Evolutionary conservation across 2,113 vertebrate genomes (phyloP), one percentile per base, ranked within the genome.

Genomic region (Cichladusa arquata): DNA sequence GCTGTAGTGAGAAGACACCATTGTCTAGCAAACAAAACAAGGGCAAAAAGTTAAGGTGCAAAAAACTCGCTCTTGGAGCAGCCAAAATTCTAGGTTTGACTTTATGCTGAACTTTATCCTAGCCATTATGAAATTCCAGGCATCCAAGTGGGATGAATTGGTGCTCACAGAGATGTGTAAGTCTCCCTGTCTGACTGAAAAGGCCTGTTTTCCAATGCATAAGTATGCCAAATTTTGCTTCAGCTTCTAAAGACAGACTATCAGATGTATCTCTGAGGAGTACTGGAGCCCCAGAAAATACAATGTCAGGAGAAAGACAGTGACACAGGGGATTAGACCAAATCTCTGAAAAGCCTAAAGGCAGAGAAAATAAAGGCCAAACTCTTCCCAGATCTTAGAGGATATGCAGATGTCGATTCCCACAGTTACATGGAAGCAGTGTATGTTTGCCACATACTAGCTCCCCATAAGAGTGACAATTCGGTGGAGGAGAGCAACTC

Each of bases 1-100:
- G 65, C 0, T 89, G 20, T 4, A 99, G 4, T 1, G 83, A 80
- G 66, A 99, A 83, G 45, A 96, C 79, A 8, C 98, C 98, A 54
- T 53, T 95, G 70, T 69, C 98, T 98, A 91, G 73, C 29, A 93
- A 94, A 82, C 16, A 90, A 82, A 93, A 77, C 38, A 81, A 86
- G 12, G 76, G 38, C 12, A 72, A 80, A 74, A 92, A 48, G 20
- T 67, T 69, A 54, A 78, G 20, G 26, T 45, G 79, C 61, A 57
- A n/a, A 62, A 86, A 94, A 23, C 6, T 13, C 67, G n/a, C 38
- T 79, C 19, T 44, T 40, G 29, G 25, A 73, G 26, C 18, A 89
- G 48, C 7, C 70, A 69, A 57, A 78, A 65, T 71, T 79, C 61
- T 79, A 72, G 9, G 16, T 58, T 73, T 90, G 50, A 72, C 54